Evolutionary conservation across 2,888 invertebrate genomes (phyloP), one percentile per base, ranked within the genome.

Genomic region (Frankliniella fusca): DNA sequence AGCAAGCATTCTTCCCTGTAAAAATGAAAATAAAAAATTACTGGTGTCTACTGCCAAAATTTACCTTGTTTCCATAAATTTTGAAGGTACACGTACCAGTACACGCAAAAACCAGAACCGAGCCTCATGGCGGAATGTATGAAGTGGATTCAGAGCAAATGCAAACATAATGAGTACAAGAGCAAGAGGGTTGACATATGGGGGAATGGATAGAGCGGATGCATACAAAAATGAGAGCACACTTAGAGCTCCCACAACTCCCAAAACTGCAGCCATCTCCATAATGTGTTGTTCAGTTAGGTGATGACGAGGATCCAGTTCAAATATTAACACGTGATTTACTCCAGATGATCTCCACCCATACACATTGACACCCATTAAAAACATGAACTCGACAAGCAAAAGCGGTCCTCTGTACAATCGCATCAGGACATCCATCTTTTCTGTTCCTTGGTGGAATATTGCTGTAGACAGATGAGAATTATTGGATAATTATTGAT

Each of bases 301-400:
- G 88, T 95, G 94, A 87, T 94, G 93, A 80, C 95, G 88, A 0
- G 95, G 95, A 88, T 95, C 94, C 83, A 95, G 88, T 87, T 95
- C 95, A 86, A 95, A 95, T 84, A 95, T 95, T 3, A 95, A 90
- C 23, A 95, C 94, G 87, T 95, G 95, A 87, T 95, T 95, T 3
- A 95, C 94, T 20, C 95, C 95, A 0, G 94, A 93, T 15, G 94
- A 93, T 83, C 94, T 88, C 94, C 94, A 95, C 48, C 94, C 94
- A 86, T 94, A 94, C 0, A 94, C 93, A 88, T 95, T 95, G 80
- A 94, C 91, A 80, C 94, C 94, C 88, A 95, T 92, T 48, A 95
- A 89, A 87, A 94, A 94, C 80, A 94, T 88, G 86, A 94, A 93
- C 84, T 94, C 91, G 81, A 94, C 93, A 81, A 95, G 89, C 2